Base-by-base conservation (phyloP, 2,888 invertebrate species). In the Drosophila planitibia region DNA sequence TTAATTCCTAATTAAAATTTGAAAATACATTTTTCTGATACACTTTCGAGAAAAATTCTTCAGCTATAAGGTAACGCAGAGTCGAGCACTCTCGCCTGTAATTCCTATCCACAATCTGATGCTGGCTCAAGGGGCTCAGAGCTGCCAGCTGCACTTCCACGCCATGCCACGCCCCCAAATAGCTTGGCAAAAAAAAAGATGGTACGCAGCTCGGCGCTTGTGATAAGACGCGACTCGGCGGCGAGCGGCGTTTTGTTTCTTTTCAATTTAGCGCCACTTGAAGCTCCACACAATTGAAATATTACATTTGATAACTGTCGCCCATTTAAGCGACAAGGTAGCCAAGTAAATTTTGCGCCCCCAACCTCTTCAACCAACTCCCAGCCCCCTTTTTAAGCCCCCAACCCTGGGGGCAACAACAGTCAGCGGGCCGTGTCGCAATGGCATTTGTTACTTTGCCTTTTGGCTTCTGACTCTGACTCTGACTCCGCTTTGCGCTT, bases 271-370 rank as follows among this genome's bases (percentile, higher is more conserved):
- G 69, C 53, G 67, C 49, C 67, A 70, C 67, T 68, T 59, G 67
- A 55, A 55, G 60, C 41, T 68, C 54, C 74, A 74, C 85, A 85
- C 85, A 85, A 85, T 81, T 87, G 83, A 81, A 85, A 83, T 85
- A 87, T 83, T 81, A 81, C 76, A 74, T 79, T 81, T 84, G 85
- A 87, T 83, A 85, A 81, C 77, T 76, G 79, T 76, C 74, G 71
- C 71, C 66, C 80, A 74, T 71, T 81, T 77, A 74, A 54, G 53
- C 54, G 62, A 57, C 69, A 80, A 74, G 80, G 69, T 67, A 59
- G 65, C 69, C 62, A 60, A 77, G 68, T 65, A 39, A 71, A 76
- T 67, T 70, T 51, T 35, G 22, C 55, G 66, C 53, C 37, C 39
- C 30, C 22, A 6, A 7, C 35, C 19, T 37, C n/a, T 25, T 25